phyloP scores from a whole-genome alignment of 2,888 invertebrate genomes.

The Idaea dimidiata region DNA sequence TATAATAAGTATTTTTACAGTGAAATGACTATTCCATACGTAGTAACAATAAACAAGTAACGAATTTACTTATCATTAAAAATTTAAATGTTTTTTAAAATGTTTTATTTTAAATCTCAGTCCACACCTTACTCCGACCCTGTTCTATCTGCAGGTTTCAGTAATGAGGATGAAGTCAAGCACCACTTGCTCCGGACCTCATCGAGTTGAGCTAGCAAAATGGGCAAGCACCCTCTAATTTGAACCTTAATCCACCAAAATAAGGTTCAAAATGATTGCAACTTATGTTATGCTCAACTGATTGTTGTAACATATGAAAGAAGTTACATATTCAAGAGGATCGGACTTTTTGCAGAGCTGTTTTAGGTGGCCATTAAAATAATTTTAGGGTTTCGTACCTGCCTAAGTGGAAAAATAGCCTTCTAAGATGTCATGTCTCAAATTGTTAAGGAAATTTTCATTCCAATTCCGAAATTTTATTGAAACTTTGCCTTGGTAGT shows the following conservation, averaged over 20 bases:
- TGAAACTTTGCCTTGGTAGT: no score
- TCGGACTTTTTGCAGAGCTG: background rate
- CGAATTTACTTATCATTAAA: no score
- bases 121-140: background rate
- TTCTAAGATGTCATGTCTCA: no score
- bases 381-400: background rate
- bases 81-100: no score
- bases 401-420: background rate
- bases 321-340: background rate
- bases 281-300: background rate
- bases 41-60: no score
- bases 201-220: background rate
- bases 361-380: background rate
- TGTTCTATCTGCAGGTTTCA: background rate
- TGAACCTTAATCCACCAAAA: background rate
- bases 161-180: slow-evolving; percentile 1
- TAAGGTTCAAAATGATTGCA: background rate
- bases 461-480: no score
- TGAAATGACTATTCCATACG: no score
- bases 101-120: no score
- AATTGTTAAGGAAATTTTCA: no score
- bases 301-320: background rate
- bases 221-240: background rate
- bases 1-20: no score
- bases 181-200: slow-evolving; percentile 1